Base-by-base conservation (phyloP, 2,888 invertebrate species). In the Apoda limacodes region DNA sequence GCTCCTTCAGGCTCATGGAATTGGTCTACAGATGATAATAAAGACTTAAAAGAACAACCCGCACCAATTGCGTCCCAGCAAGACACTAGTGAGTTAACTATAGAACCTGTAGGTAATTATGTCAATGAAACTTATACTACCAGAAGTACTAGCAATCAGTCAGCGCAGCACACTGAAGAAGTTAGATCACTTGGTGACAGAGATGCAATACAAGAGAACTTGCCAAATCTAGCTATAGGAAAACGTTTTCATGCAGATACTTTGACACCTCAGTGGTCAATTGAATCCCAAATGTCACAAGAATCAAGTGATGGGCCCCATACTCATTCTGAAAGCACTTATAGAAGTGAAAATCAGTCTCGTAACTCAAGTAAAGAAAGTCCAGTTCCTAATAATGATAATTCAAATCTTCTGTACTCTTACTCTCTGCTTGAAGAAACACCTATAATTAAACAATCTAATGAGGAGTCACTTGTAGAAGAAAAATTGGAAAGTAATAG, bases 211-310 rank as follows among this genome's bases (percentile, higher is more conserved):
- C 69, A 66, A 42, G 81, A 70, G 37, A 63, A 53, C 36, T 61
- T 74, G 45, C 82, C 71, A 30, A 82, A 72, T 48, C 60, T 81
- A 47, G 80, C 67, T 22, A 42, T 71, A 25, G 78, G 72, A 19
- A 81, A 72, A 40, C 60, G 74, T 22, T 62, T 70, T 34, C 66
- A 76, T 45, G 51, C 72, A 48, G 68, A 74, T 23, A 70, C 69
- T 52, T 52, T 74, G 43, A 70, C 85, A 11, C 85, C 85, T 2
- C 86, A 86, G 45, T 86, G 86, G 86, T 86, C 86, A 4, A 84
- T 83, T 31, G 87, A 87, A 52, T 86, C 86, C 19, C 85, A 86
- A 55, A 81, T 85, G 63, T 86, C 85, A 6, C 85, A 86, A 52
- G 86, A 86, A 46, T 86, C 86, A 2, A 86, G 85, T 38, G 86